Evolutionary conservation across 2,797 vertebrate genomes (phyloP).

Genomic region (Takifugu ocellatus): DNA sequence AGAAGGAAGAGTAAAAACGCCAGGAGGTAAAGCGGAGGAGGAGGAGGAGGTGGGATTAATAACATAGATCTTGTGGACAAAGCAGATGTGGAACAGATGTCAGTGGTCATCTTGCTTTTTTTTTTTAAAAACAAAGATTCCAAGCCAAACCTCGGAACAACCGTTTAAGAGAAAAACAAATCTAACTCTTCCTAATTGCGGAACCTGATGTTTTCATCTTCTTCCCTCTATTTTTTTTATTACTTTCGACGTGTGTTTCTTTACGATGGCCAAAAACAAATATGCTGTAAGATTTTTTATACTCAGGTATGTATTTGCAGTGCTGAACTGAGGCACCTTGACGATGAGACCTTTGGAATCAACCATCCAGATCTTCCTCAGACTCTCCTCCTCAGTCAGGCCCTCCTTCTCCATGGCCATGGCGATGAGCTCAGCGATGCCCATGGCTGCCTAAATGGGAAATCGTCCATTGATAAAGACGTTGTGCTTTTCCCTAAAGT

Average conservation of each 20-base stretch:
- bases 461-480: background rate
- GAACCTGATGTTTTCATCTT: background rate
- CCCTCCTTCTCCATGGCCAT: conserved; percentile 98
- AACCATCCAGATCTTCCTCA: conserved; percentile 95
- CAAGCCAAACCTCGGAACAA: conserved; percentile 15
- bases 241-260: background rate
- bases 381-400: conserved; percentile 71
- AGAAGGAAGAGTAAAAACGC: background rate
- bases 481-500: background rate
- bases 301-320: background rate
- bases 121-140: conserved; percentile 2
- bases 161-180: conserved; percentile 13
- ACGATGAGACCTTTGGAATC: conserved; percentile 97
- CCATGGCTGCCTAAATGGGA: conserved; percentile 87
- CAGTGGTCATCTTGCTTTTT: conserved; percentile 6
- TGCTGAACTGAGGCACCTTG: conserved; percentile 78
- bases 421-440: conserved; percentile 90
- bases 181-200: too few relatives aligned
- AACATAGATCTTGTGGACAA: conserved; percentile 21
- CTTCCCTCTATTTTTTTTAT: background rate
- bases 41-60: conserved; percentile 18
- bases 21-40: background rate
- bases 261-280: too few relatives aligned
- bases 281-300: background rate
- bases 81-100: conserved; percentile 41